These are phyloP conservation scores for Conger conger DNA, from an alignment of 2,113 vertebrate genomes.

Conservation along the genomic window DNA sequence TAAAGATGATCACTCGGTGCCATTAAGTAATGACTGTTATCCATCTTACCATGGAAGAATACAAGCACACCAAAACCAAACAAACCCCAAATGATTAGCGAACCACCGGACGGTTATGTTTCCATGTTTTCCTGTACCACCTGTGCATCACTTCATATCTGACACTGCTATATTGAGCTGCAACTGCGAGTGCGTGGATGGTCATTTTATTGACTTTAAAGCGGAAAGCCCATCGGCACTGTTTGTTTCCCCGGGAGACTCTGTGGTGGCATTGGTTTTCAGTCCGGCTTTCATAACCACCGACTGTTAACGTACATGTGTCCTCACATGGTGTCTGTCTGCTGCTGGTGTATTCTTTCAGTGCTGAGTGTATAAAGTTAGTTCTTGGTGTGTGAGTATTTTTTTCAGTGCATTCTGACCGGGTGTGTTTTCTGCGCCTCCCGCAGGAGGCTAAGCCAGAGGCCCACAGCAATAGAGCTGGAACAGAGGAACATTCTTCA, in stretches of 20 bases:
- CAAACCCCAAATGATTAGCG: no score
- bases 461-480: conserved; percentile 85
- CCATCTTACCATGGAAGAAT: no score
- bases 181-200: background rate
- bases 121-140: no score
- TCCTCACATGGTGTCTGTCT: background rate
- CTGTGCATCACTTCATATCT: no score
- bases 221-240: background rate
- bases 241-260: background rate
- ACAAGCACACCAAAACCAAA: no score
- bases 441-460: conserved; percentile 88
- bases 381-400: background rate
- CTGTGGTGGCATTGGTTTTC: background rate
- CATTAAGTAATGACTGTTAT: no score
- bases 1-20: no score
- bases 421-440: conserved; percentile 7
- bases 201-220: background rate
- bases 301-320: background rate
- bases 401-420: background rate
- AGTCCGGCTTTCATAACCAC: background rate
- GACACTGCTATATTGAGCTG: background rate
- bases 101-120: no score
- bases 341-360: background rate
- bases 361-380: background rate
- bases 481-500: conserved; percentile 95